Conservation (phyloP, 2,797 vertebrate genomes). For the Diglossa cyanea region DNA sequence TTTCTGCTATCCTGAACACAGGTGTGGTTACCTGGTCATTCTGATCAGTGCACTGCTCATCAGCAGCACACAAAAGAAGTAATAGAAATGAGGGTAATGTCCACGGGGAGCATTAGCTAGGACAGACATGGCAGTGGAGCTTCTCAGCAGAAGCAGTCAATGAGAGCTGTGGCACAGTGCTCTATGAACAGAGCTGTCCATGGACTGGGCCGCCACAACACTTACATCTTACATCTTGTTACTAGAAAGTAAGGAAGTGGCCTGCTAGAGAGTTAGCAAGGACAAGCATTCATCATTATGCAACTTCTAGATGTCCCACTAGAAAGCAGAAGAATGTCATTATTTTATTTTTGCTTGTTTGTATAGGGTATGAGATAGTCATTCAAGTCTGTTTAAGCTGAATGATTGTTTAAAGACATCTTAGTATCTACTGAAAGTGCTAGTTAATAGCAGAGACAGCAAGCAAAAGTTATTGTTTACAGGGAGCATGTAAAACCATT, state of each 20-base stretch:
- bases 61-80: background rate
- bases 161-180: background rate
- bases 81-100: background rate
- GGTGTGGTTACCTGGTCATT: background rate
- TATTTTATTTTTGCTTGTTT: background rate
- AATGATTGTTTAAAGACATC: background rate
- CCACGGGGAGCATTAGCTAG: background rate
- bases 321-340: background rate
- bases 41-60: background rate
- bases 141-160: background rate
- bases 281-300: background rate
- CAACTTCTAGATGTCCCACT: background rate
- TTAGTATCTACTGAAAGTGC: background rate
- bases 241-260: background rate
- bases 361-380: background rate
- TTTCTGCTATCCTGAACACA: background rate
- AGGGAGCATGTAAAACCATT: background rate
- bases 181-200: background rate
- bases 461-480: constrained; percentile 29
- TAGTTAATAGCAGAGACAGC: background rate
- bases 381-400: background rate
- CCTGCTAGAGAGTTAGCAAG: background rate
- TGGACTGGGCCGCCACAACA: background rate
- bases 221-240: background rate
- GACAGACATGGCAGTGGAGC: background rate